Conservation (phyloP, 2,888 invertebrate species). For the Drosophila phalerata region DNA sequence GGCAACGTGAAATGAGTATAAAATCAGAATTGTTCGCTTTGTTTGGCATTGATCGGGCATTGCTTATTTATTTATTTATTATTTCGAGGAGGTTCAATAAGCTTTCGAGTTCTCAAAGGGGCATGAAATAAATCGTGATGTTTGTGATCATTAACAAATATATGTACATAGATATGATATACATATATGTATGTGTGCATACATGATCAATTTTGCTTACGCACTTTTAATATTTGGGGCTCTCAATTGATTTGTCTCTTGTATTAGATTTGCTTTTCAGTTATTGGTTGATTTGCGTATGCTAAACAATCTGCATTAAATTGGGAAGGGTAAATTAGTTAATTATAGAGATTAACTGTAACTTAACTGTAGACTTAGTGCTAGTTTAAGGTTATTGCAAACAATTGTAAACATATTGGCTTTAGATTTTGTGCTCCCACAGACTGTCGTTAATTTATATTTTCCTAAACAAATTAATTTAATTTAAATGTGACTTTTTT, state of each 20-base stretch:
- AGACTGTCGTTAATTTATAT: constrained; percentile 61
- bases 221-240: constrained; percentile 55
- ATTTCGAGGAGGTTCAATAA: constrained; percentile 26
- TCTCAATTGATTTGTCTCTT: constrained; percentile 28
- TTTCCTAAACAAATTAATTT: constrained; percentile 70
- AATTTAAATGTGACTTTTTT: constrained; percentile 51
- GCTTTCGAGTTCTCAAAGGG: constrained; percentile 22
- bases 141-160: constrained; percentile 10
- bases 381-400: constrained; percentile 41
- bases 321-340: constrained; percentile 29
- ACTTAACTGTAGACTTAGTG: constrained; percentile 41
- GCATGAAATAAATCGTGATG: constrained; percentile 65
- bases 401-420: constrained; percentile 65
- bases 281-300: constrained; percentile 34
- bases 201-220: constrained; percentile 60
- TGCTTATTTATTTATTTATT: constrained; percentile 42
- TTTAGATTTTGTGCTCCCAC: constrained; percentile 36
- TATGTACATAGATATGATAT: neutral
- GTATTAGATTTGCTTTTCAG: constrained; percentile 21
- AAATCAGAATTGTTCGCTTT: constrained; percentile 35
- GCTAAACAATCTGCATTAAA: constrained; percentile 62
- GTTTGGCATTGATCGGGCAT: constrained; percentile 39
- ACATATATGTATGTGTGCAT: constrained; percentile 1
- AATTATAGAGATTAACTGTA: constrained; percentile 30
- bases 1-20: constrained; percentile 38